Percentiles rank a stretch among this genome's conserved stretches.
Evolutionary conservation across 2,797 vertebrate species (phyloP).

Genomic region (Sebastes steindachneri): DNA sequence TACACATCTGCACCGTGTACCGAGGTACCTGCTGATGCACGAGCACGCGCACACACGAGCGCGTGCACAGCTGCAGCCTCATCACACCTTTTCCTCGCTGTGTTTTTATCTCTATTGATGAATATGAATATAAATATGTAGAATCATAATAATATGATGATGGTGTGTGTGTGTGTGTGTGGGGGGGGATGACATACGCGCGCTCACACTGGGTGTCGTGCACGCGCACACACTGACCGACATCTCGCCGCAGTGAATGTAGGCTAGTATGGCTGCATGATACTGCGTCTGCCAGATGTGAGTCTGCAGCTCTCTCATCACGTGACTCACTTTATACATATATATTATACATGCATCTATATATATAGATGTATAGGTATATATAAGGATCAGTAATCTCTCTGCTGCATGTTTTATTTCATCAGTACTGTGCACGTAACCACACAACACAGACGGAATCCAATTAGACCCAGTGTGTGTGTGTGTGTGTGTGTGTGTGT

Average conservation of each 20-base stretch:
- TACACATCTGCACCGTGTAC: slow-evolving; percentile 32
- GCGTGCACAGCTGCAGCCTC: slow-evolving; percentile 16
- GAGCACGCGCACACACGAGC: background rate
- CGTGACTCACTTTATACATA: too few relatives aligned
- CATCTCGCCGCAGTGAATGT: slow-evolving; percentile 77
- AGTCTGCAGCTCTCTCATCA: background rate
- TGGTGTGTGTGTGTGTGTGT: background rate
- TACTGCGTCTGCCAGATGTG: slow-evolving; percentile 61
- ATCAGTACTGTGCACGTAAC: background rate
- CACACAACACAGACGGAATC: background rate
- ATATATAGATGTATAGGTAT: too few relatives aligned
- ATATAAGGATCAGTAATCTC: background rate
- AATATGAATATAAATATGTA: background rate
- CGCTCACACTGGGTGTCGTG: slow-evolving; percentile 7
- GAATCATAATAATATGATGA: background rate
- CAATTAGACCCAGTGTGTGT: background rate
- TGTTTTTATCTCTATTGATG: background rate
- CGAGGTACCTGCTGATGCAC: background rate
- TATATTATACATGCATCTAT: too few relatives aligned
- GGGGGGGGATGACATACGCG: slow-evolving; percentile 18
- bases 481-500: background rate
- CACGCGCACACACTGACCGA: slow-evolving; percentile 75
- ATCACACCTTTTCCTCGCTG: accelerated
- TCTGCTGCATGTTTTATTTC: background rate
- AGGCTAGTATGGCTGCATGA: slow-evolving; percentile 58